phyloP scores from a whole-genome alignment of 2,888 invertebrate species.

The Mongoloraphidia duomilia region DNA sequence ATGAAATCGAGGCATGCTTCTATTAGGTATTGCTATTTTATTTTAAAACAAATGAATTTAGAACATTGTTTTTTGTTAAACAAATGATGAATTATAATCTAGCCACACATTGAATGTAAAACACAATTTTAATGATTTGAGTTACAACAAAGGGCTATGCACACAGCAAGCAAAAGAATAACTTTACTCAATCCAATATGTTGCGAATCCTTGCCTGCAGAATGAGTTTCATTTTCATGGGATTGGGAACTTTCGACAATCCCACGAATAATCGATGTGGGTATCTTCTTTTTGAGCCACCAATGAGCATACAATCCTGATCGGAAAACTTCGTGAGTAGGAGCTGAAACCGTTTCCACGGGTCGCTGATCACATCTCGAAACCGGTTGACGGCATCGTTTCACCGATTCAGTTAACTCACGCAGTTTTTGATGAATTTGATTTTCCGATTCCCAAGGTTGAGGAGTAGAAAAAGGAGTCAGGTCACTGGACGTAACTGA shows the following conservation, averaged over 20 bases:
- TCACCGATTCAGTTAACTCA: slow-evolving; percentile 25
- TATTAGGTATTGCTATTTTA: no score
- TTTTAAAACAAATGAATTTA: no score
- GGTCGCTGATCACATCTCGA: slow-evolving; percentile 14
- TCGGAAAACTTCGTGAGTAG: slow-evolving; percentile 46
- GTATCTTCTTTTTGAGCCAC: slow-evolving; percentile 82
- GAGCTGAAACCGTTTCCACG: slow-evolving; percentile 18
- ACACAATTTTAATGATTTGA: not conserved
- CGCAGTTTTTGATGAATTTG: slow-evolving; percentile 35
- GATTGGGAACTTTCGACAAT: slow-evolving; percentile 22
- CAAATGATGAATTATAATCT: no score
- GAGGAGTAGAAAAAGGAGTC: slow-evolving; percentile 27
- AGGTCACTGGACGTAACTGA: slow-evolving; percentile 36
- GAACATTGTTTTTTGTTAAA: no score
- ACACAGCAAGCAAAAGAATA: no score
- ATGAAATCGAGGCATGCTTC: no score
- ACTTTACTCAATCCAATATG: no score
- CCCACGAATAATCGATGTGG: slow-evolving; percentile 39
- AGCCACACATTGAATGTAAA: no score
- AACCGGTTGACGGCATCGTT: slow-evolving; percentile 23
- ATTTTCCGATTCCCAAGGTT: slow-evolving; percentile 30
- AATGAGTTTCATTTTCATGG: slow-evolving; percentile 19
- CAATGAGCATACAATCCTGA: slow-evolving; percentile 82
- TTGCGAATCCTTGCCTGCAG: slow-evolving; percentile 30
- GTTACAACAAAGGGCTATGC: slow-evolving; percentile 5